Evolutionary conservation across 2,888 invertebrate genomes (phyloP).

Genomic region (Melanargia galathea): DNA sequence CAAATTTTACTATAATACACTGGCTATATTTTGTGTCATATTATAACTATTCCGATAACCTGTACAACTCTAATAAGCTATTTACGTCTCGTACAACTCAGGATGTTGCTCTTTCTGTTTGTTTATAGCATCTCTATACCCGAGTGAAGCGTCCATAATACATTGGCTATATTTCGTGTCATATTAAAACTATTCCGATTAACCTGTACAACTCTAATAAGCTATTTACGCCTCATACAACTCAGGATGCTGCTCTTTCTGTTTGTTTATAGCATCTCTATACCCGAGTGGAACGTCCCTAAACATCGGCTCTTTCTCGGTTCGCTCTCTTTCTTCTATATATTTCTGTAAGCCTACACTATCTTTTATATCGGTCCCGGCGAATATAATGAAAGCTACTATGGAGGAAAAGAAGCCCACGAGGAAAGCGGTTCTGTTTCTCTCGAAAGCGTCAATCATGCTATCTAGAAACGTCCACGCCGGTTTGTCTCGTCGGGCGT

Average conservation of each 20-base stretch:
- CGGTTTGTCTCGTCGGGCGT: slow-evolving; percentile 44
- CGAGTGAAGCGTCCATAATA: slow-evolving; percentile 58
- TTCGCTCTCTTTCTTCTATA: slow-evolving; percentile 41
- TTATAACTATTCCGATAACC: slow-evolving; percentile 19
- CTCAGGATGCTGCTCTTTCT: slow-evolving; percentile 59
- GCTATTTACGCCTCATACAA: slow-evolving; percentile 59
- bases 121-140: slow-evolving; percentile 58
- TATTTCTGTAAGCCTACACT: slow-evolving; percentile 46
- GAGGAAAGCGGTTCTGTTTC: slow-evolving; percentile 55
- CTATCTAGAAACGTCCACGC: slow-evolving; percentile 65
- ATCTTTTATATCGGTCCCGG: slow-evolving; percentile 51
- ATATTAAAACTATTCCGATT: slow-evolving; percentile 21
- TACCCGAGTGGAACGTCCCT: slow-evolving; percentile 62
- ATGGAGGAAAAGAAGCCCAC: slow-evolving; percentile 58
- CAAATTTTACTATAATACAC: no score
- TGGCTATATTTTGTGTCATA: no score
- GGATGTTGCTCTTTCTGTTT: slow-evolving; percentile 57
- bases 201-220: slow-evolving; percentile 11
- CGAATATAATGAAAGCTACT: slow-evolving; percentile 33
- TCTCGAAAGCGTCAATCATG: slow-evolving; percentile 54
- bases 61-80: slow-evolving; percentile 19
- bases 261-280: slow-evolving; percentile 51
- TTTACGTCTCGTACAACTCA: slow-evolving; percentile 62
- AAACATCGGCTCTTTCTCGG: slow-evolving; percentile 12
- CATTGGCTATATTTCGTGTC: no score